Evolutionary conservation across 1,140 invertebrate species (phyloP), one percentile per base, ranked within the genome.

Genomic region (Hyposmocoma kahamanoa): DNA sequence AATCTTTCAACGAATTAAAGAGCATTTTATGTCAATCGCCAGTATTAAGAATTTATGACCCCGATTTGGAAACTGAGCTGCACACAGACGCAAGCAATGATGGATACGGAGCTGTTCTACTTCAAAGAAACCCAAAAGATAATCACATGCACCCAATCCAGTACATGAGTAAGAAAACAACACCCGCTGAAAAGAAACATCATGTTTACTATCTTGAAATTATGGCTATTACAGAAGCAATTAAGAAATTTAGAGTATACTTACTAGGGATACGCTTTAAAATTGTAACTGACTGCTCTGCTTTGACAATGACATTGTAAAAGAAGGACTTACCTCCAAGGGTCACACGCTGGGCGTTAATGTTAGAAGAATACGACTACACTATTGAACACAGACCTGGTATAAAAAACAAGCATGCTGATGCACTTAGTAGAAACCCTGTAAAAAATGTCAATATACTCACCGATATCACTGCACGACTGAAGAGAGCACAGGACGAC

Each of bases 131-230:
- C 18, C 22, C 19, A 1, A 61, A 79, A 48, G 48, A 51, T 13
- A 52, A 56, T 36, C 24, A 38, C 9, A 44, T 62, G 22, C 71
- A 75, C 54, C 81, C 67, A 8, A 54, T 88, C 5, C 66, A 72
- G 9, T 88, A 86, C 60, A 82, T 79, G 48, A 82, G 81, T 41
- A 61, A 77, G 20, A 61, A 64, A 26, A 70, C 88, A 13, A 59
- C 55, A 10, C 55, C 56, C 10, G 36, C 59, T 4, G 87, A 90
- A 65, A 59, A 30, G 11, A 76, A 79, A 28, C 89, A 87, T 47
- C 59, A 57, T 4, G 82, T 71, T 43, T 87, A 85, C 44, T 79
- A 90, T 57, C 55, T 87, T 41, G 87, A 90, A 67, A 76, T 76
- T 20, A 56, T 90, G 22, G 86, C 87, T 0, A 79, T 89, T 9